These are phyloP conservation scores for Linnaemya vulpina DNA, from an alignment of 2,888 invertebrate species.

Conservation along the genomic window DNA sequence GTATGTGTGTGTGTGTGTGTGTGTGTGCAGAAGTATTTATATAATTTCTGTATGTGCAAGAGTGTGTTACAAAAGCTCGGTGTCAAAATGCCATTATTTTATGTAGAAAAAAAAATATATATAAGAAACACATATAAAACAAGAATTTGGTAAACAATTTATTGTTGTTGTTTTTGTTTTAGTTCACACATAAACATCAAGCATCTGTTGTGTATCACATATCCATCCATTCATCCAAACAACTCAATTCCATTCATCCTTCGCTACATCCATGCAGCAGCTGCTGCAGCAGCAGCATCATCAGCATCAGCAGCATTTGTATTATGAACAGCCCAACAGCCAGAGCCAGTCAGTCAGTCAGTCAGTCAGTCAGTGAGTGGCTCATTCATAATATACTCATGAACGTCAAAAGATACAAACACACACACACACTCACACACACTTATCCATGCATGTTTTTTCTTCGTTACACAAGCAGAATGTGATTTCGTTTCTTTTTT, in stretches of 20 bases:
- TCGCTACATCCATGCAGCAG: neutral
- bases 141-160: constrained; percentile 57
- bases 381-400: constrained; percentile 41
- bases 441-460: no score
- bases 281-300: neutral
- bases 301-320: neutral
- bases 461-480: constrained; percentile 27
- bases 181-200: constrained; percentile 56
- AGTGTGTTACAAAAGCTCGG: constrained; percentile 29
- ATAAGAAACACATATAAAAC: no score
- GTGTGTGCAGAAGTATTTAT: constrained; percentile 22
- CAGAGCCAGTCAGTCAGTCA: constrained; percentile 7
- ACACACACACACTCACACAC: neutral
- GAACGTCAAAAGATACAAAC: neutral
- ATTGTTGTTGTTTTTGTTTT: constrained; percentile 32
- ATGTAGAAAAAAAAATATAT: constrained; percentile 23
- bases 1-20: neutral
- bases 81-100: constrained; percentile 66
- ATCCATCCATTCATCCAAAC: constrained; percentile 32
- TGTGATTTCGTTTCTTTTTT: constrained; percentile 13
- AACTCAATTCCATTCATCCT: constrained; percentile 17
- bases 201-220: constrained; percentile 68
- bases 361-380: constrained; percentile 15
- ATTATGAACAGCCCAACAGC: constrained; percentile 18
- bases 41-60: constrained; percentile 14